Conservation (phyloP, 2,797 vertebrate species). For the Cirrhinus mrigala region DNA sequence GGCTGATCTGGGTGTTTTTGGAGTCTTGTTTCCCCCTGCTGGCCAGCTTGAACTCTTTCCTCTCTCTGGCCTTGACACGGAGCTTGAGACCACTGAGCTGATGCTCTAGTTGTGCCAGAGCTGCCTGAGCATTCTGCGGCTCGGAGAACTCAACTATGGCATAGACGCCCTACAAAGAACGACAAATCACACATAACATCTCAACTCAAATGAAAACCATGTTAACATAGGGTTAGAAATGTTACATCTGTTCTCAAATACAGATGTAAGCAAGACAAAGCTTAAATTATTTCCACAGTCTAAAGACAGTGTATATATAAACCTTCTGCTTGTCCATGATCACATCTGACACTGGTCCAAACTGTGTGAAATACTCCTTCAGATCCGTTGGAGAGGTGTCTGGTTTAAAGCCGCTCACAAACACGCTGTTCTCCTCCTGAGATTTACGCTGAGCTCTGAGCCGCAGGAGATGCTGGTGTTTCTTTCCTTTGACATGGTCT, state of each 20-base stretch:
- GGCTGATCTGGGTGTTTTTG: slow-evolving; percentile 70
- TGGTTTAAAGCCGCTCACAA: slow-evolving; percentile 87
- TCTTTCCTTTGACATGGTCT: slow-evolving; percentile 86
- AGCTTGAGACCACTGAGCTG: slow-evolving; percentile 80
- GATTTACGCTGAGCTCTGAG: slow-evolving; percentile 80
- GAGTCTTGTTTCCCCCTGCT: slow-evolving; percentile 74
- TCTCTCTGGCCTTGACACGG: slow-evolving; percentile 86
- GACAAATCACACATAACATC: not conserved
- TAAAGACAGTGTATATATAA: slow-evolving; percentile 29
- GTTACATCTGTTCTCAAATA: not conserved
- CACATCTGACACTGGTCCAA: slow-evolving; percentile 82
- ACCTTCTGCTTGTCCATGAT: slow-evolving; percentile 96
- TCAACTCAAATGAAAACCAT: not conserved
- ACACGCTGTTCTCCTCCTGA: slow-evolving; percentile 88
- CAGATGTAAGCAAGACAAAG: not conserved
- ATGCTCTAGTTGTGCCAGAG: slow-evolving; percentile 80
- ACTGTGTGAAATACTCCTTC: slow-evolving; percentile 82
- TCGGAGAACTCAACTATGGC: slow-evolving; percentile 89
- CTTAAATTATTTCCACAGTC: not conserved
- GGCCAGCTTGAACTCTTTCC: slow-evolving; percentile 85
- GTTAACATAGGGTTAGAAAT: not conserved
- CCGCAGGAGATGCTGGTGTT: slow-evolving; percentile 81
- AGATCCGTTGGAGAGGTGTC: slow-evolving; percentile 79
- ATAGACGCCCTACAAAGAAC: slow-evolving; percentile 82
- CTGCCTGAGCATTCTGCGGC: slow-evolving; percentile 64